These are phyloP conservation scores for Hyposoter dolosus DNA, from an alignment of 2,888 invertebrate species.

Conservation along the genomic window DNA sequence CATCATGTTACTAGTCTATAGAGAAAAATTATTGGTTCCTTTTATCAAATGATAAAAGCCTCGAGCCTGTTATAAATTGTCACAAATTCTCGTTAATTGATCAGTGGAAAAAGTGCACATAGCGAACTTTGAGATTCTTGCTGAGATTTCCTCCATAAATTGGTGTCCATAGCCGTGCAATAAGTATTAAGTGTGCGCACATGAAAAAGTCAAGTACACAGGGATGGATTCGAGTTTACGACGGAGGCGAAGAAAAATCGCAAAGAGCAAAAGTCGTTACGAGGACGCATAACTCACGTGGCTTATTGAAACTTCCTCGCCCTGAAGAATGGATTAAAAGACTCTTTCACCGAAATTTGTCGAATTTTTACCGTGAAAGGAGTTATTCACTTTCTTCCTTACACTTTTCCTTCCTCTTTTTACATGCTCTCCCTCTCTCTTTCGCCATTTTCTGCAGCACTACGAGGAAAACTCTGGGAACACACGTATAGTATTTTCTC, in stretches of 20 bases:
- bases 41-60: neutral
- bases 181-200: conserved; percentile 20
- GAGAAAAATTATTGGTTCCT: neutral
- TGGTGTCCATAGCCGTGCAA: neutral
- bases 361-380: conserved; percentile 74
- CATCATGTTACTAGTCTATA: neutral
- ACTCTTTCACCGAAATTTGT: conserved; percentile 79
- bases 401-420: conserved; percentile 46
- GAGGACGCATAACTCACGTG: conserved; percentile 79
- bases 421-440: conserved; percentile 21
- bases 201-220: conserved; percentile 53
- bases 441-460: conserved; percentile 57
- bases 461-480: conserved; percentile 63
- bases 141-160: conserved; percentile 13
- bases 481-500: conserved; percentile 49
- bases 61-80: neutral
- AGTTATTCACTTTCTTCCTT: conserved; percentile 74
- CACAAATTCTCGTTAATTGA: neutral
- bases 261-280: conserved; percentile 78
- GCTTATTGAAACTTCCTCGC: conserved; percentile 81
- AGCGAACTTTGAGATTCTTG: neutral
- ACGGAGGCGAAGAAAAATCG: conserved; percentile 63
- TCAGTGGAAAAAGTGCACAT: neutral
- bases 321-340: conserved; percentile 78
- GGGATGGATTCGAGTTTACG: conserved; percentile 43